phyloP scores from a whole-genome alignment of 2,888 invertebrate genomes.

The Heliconius erato region DNA sequence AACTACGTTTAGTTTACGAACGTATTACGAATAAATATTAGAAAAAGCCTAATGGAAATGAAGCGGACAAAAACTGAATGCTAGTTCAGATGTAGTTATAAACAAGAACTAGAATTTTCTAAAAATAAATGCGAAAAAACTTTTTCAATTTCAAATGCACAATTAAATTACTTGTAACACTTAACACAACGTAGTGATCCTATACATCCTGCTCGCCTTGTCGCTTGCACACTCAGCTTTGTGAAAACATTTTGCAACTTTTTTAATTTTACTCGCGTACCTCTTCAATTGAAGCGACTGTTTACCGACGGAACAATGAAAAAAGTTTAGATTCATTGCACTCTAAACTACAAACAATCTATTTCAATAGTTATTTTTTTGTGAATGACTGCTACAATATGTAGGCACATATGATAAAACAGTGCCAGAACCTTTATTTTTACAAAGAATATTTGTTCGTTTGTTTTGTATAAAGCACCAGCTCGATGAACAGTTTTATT shows the following conservation, averaged over 20 bases:
- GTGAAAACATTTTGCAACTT: constrained; percentile 28
- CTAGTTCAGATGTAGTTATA: neutral
- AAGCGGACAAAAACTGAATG: neutral
- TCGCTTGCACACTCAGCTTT: constrained; percentile 17
- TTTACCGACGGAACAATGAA: constrained; percentile 21
- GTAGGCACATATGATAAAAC: constrained; percentile 6
- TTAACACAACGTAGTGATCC: constrained; percentile 5
- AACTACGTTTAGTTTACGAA: too few species aligned
- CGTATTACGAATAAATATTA: too few species aligned
- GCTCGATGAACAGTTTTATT: constrained; percentile 5
- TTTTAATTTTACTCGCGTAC: constrained; percentile 25
- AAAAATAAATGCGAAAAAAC: neutral
- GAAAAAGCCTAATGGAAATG: too few species aligned
- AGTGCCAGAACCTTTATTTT: constrained; percentile 1
- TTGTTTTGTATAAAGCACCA: neutral
- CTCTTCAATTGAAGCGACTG: constrained; percentile 27
- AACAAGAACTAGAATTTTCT: neutral
- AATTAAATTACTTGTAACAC: constrained; percentile 12
- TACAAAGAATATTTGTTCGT: constrained; percentile 14
- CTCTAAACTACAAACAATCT: constrained; percentile 20
- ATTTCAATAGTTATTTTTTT: constrained; percentile 22
- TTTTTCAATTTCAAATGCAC: constrained; percentile 16
- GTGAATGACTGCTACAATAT: constrained; percentile 11
- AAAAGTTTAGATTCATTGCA: constrained; percentile 31
- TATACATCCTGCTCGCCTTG: constrained; percentile 5